Evolutionary conservation across 2,797 vertebrate species (phyloP).

Genomic region (Cottoperca gobio): DNA sequence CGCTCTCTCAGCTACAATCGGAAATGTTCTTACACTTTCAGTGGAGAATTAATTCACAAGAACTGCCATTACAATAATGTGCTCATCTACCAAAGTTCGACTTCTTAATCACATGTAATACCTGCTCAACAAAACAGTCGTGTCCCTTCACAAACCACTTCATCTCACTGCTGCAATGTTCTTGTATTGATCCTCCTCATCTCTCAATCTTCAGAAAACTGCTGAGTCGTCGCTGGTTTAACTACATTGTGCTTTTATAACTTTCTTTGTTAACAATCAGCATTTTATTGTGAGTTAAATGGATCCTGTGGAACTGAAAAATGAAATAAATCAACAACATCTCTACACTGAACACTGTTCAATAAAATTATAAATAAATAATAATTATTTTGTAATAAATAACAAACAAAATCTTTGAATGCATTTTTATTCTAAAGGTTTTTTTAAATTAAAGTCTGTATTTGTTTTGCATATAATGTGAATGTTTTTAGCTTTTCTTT

Average conservation of each 20-base stretch:
- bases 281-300: background rate
- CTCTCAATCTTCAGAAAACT: background rate
- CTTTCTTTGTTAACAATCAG: background rate
- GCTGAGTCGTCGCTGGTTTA: background rate
- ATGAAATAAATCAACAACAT: no score
- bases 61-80: background rate
- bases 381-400: no score
- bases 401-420: no score
- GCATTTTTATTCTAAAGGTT: no score
- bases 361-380: no score
- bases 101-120: slow-evolving; percentile 5
- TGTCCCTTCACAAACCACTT: background rate
- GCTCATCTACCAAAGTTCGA: no score
- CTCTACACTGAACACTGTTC: no score
- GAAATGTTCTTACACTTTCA: background rate
- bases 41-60: background rate
- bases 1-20: background rate
- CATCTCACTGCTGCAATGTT: background rate
- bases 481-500: no score
- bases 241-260: background rate
- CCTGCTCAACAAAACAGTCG: background rate
- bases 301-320: background rate
- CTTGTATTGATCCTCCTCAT: slow-evolving; percentile 5
- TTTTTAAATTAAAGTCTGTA: no score
- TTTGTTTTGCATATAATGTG: no score